Evolutionary conservation across 2,113 vertebrate genomes (phyloP).

Genomic region (Peromyscus polionotus): DNA sequence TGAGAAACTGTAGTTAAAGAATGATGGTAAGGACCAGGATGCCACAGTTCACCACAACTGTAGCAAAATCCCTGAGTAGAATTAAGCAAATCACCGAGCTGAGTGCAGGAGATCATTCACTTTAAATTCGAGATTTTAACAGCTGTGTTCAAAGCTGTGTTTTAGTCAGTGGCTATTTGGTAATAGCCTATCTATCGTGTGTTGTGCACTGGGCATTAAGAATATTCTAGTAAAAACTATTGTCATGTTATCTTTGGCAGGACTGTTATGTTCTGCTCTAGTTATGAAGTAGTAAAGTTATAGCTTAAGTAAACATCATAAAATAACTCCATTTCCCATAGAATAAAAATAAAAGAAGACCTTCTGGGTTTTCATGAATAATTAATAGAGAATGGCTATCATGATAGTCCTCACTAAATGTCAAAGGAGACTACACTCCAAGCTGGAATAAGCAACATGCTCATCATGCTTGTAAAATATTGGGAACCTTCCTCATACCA

Average conservation of each 20-base stretch:
- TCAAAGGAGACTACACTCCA: not conserved
- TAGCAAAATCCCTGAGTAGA: not conserved
- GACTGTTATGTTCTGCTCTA: not conserved
- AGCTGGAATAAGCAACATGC: not conserved
- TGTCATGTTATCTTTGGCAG: not conserved
- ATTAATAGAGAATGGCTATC: not conserved
- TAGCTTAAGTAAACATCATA: not conserved
- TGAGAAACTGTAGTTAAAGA: not conserved
- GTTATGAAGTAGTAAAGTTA: not conserved
- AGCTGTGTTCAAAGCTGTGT: not conserved
- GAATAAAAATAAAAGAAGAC: not conserved
- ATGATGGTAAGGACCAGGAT: not conserved
- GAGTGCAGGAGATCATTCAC: not conserved
- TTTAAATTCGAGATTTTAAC: constrained; percentile 17
- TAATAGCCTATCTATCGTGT: not conserved
- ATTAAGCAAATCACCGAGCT: not conserved
- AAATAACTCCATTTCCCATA: not conserved
- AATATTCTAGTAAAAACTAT: not conserved
- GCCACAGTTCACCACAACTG: not conserved
- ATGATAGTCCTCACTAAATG: not conserved
- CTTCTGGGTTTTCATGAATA: not conserved
- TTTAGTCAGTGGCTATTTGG: not conserved
- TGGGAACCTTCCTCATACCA: not conserved
- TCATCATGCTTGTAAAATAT: not conserved
- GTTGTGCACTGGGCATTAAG: not conserved